A percentile compares a stretch with the other conserved stretches of the same genome.
phyloP scores from a whole-genome alignment of 2,113 vertebrate genomes.

The Gasterosteus nipponicus region DNA sequence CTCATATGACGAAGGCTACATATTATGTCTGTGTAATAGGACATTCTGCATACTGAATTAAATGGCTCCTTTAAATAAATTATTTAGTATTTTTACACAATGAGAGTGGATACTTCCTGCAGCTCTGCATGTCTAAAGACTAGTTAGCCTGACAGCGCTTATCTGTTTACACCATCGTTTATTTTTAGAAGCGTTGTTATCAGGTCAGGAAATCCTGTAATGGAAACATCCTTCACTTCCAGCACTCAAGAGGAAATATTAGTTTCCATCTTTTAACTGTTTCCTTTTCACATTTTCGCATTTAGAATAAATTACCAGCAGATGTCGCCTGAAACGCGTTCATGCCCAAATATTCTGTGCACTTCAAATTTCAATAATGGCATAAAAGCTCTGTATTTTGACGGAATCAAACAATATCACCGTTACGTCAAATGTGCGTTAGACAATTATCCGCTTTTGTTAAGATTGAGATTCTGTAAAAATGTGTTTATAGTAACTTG shows the following conservation, averaged over 20 bases:
- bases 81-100: background rate
- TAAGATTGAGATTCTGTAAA: background rate
- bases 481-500: too few relatives aligned
- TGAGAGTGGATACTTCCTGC: background rate
- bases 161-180: slow-evolving; percentile 25
- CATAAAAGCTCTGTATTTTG: background rate
- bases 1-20: background rate
- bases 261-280: slow-evolving; percentile 9
- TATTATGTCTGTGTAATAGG: background rate
- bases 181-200: slow-evolving; percentile 24
- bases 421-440: background rate
- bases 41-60: background rate
- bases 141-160: background rate
- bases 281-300: background rate
- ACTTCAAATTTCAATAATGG: background rate
- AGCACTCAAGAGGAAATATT: background rate
- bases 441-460: background rate
- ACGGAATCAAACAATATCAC: background rate
- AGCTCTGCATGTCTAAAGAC: background rate
- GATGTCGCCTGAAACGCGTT: slow-evolving; percentile 58
- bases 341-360: background rate
- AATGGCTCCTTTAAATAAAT: background rate
- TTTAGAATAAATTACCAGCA: slow-evolving; percentile 47
- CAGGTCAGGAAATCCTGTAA: slow-evolving; percentile 45
- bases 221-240: background rate